Base-by-base conservation (phyloP, 2,113 vertebrate species). In the Xenus cinereus region DNA sequence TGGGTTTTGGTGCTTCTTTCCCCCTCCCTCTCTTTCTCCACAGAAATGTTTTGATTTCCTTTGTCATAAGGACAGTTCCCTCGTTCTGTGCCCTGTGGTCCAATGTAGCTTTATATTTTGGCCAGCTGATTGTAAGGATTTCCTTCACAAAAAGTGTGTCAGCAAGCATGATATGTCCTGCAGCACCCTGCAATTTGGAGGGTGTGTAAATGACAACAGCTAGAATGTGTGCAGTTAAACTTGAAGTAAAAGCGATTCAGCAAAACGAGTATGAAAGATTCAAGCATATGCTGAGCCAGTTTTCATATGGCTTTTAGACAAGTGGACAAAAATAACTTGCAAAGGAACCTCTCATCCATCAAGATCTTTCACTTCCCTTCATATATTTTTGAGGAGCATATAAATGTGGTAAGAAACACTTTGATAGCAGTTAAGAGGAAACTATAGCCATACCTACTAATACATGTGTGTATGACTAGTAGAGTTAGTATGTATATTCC, bases 391-490 rank as follows among this genome's bases (percentile, higher is more conserved):
- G 50, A 95, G 69, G 45, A 77, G 64, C 62, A 56, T 77, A 94
- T 73, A 87, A 95, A 92, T 50, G 84, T 93, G 51, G 32, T 81
- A 85, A 95, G 46, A 90, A 96, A 51, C 41, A 87, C 46, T 97
- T 94, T 91, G 77, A 88, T 84, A 96, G 72, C 56, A 90, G 39
- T 66, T 80, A 57, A 32, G 79, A 92, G 63, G 84, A 92, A 96
- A 97, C 94, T 78, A 92, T 59, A 85, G 56, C 81, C 71, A 45
- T 63, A 30, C 12, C 37, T 81, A 24, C 14, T 57, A 87, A 85
- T 28, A 54, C 68, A 46, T 7, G 26, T 28, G 11, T 78, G 32
- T 57, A 17, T 71, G 51, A 63, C 51, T 79, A 79, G 17, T 60
- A 75, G 35, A 51, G 32, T 48, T 5, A 1, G 43, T 95, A 68